Evolutionary conservation across 2,797 vertebrate species (phyloP), one percentile per base, ranked within the genome.

Genomic region (Rhinella marina): DNA sequence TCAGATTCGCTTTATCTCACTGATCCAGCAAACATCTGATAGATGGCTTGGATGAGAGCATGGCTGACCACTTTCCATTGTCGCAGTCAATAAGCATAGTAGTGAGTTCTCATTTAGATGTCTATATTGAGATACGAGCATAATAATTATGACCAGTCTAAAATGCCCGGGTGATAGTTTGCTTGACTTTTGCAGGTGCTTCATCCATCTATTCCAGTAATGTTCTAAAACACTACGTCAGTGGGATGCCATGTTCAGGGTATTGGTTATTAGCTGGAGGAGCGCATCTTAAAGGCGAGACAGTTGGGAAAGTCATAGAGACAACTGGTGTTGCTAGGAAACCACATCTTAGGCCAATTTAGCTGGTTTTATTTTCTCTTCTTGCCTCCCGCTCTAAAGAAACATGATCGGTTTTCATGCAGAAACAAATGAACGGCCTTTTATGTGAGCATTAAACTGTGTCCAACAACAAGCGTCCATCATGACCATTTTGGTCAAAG

Each of bases 301-400:
- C 73, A 64, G 72, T 77, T 57, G 25, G 92, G 93, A 95, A 96
- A 95, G 95, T 95, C 95, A 95, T 94, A 93, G 94, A 94, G 93
- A 95, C 94, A 96, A 95, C 94, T 94, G 93, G 94, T 95, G 95
- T 96, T 96, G 95, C 95, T 96, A 96, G 95, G 95, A 95, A 95
- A 96, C 95, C 91, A 91, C 94, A 94, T 93, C 93, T 96, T 96
- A 95, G 95, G 94, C 95, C 95, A 95, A 95, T 94, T 94, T 95
- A 93, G 92, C 95, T 93, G 94, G 62, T 86, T 86, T 91, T 90
- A 88, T 88, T 90, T 89, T 59, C 92, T 94, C 94, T 94, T 93
- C 91, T 83, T 83, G 54, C 72, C 48, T 64, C 73, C 59, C 32
- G 86, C 23, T 83, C 72, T 78, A 91, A 92, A 93, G 91, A 93